Evolutionary conservation across 2,797 vertebrate species (phyloP).

Genomic region (Eleutherodactylus coqui): DNA sequence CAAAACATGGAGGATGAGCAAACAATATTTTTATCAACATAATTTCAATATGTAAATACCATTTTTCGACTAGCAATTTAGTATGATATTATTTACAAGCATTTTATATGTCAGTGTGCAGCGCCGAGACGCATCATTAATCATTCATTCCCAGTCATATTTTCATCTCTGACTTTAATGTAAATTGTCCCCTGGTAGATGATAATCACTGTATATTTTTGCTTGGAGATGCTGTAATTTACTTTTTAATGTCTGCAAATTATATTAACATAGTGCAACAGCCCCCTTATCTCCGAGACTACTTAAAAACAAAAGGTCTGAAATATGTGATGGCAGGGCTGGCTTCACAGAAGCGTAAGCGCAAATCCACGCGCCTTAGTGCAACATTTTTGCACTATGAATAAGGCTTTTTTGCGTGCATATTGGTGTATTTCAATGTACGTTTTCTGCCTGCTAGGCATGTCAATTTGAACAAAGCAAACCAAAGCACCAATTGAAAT

Average conservation of each 20-base stretch:
- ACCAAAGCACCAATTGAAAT: too few species aligned
- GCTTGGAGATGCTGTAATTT: conserved; percentile 42
- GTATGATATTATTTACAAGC: conserved; percentile 1
- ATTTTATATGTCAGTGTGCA: conserved; percentile 18
- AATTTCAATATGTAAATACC: not conserved
- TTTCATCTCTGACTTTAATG: conserved; percentile 30
- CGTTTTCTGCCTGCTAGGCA: too few species aligned
- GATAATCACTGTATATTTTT: conserved; percentile 43
- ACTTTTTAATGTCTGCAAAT: conserved; percentile 40
- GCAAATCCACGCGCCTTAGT: too few species aligned
- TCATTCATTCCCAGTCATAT: conserved; percentile 32
- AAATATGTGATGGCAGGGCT: too few species aligned
- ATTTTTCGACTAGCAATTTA: not conserved
- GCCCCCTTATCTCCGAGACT: conserved; percentile 26
- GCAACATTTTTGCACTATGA: too few species aligned
- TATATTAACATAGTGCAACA: conserved; percentile 42
- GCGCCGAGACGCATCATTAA: conserved; percentile 5
- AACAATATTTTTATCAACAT: not conserved
- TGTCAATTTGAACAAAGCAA: too few species aligned
- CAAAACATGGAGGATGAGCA: not conserved
- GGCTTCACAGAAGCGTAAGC: too few species aligned
- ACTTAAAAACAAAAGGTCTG: not conserved
- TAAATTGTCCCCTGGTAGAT: conserved; percentile 44
- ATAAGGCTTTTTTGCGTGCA: too few species aligned
- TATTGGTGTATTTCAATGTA: too few species aligned